Base-by-base conservation (phyloP, 2,797 vertebrate species). In the Cryptoprocta ferox region DNA sequence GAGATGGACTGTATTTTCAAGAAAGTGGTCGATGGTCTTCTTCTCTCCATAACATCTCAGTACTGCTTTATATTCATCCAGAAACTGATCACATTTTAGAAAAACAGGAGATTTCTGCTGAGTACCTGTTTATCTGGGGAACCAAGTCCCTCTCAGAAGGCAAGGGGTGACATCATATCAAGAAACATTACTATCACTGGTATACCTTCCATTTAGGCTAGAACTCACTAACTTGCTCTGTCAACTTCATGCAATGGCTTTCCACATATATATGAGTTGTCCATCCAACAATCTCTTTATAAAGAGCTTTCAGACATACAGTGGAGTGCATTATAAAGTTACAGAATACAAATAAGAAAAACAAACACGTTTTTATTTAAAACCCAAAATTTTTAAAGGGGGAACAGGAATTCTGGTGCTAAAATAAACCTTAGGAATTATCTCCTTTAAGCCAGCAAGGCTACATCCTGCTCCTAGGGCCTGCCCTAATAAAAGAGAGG, bases 401-500 rank as follows among this genome's bases (percentile, higher is more conserved):
- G 19, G 13, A 86, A 6, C 50, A 82, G 37, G 11, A 89, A 85
- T 82, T 90, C 26, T 85, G 12, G 16, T 61, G 37, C 75, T 97
- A 89, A 96, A 96, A 79, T 80, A 94, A 96, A 85, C 42, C 80
- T 94, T 71, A 70, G 35, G 53, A 79, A 95, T 85, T 24, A 79
- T 79, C 28, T 89, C 63, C 61, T 91, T 89, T 73, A 91, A 91
- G 63, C 32, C 82, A 86, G 39, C 68, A 96, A 84, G 42, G 26
- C 28, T 32, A 16, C 26, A 39, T 81, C 61, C 79, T 89, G 84
- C 70, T 73, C 21, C 39, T 7, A 56, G 73, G 42, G 5, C 30
- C 65, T 85, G 16, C 32, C 45, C 24, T 92, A 88, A 96, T 88
- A 78, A 83, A 68, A 91, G 90, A 53, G 26, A 94, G 42, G 32